Evolutionary conservation across 2,888 invertebrate genomes (phyloP).

Genomic region (Priocnemis perturbator): DNA sequence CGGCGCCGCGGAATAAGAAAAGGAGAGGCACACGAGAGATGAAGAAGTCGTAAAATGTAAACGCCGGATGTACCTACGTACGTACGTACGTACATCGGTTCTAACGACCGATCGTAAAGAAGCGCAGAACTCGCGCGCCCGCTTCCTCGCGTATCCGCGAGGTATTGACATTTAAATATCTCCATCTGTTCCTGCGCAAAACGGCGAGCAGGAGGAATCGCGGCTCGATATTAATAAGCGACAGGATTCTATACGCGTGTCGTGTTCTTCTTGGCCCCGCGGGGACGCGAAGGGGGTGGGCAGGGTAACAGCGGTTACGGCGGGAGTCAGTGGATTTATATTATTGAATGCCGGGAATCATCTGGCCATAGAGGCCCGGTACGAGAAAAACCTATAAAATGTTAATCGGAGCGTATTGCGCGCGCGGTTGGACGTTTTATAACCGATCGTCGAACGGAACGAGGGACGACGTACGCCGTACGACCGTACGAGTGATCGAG

Average conservation of each 20-base stretch:
- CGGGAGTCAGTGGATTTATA: constrained; percentile 36
- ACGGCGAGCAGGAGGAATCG: constrained; percentile 29
- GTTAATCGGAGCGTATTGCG: constrained; percentile 24
- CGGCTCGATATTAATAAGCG: constrained; percentile 45
- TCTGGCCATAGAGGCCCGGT: background rate
- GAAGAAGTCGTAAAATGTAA: constrained; percentile 59
- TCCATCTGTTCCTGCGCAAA: constrained; percentile 56
- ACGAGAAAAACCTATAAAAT: constrained; percentile 30
- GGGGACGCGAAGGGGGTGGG: constrained; percentile 4
- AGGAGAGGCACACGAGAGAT: constrained; percentile 35
- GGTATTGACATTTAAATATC: constrained; percentile 65
- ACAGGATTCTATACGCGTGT: constrained; percentile 8
- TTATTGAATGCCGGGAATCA: constrained; percentile 29
- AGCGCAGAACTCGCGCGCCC: constrained; percentile 47
- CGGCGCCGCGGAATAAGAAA: background rate
- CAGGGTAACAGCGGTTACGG: constrained; percentile 13
- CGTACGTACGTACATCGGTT: constrained; percentile 53
- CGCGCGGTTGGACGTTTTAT: background rate
- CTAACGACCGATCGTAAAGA: constrained; percentile 64
- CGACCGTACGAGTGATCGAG: too few species aligned
- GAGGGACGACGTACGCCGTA: background rate
- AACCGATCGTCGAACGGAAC: constrained; percentile 1
- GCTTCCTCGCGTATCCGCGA: constrained; percentile 52
- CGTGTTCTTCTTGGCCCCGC: background rate
- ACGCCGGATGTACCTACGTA: constrained; percentile 60